Conservation (phyloP, 2,888 invertebrate genomes). For the Erebia aethiops region DNA sequence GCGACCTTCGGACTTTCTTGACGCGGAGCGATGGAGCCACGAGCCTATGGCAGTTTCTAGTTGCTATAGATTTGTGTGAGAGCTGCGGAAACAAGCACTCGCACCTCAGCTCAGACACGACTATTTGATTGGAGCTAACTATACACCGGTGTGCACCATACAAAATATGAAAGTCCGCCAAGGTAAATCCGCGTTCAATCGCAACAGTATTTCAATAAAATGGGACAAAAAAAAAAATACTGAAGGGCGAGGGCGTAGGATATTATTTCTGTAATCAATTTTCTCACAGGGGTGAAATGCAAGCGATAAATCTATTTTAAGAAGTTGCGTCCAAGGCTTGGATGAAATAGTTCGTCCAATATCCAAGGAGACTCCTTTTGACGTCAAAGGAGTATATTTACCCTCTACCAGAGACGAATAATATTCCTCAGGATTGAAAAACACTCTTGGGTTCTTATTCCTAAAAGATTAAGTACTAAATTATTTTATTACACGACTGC, state of each 20-base stretch:
- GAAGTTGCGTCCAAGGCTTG: background rate
- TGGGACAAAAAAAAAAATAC: background rate
- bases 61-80: no score
- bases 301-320: conserved; percentile 14
- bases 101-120: no score
- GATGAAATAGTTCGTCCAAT: no score
- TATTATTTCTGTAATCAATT: conserved; percentile 16
- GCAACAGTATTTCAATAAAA: background rate
- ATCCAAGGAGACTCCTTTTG: background rate
- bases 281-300: conserved; percentile 11
- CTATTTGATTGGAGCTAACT: no score
- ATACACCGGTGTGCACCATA: no score
- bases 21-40: no score
- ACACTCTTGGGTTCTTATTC: background rate
- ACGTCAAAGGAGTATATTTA: background rate
- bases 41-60: no score
- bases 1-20: no score
- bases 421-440: background rate
- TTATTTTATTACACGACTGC: no score
- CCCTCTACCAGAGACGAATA: background rate
- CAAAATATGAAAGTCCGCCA: background rate
- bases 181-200: background rate
- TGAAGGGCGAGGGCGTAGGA: conserved; percentile 1
- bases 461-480: background rate
- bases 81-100: no score